Percentiles rank a stretch among this genome's conserved stretches.
phyloP scores from a whole-genome alignment of 2,113 vertebrate species.

The Sinocyclocheilus rhinocerous region DNA sequence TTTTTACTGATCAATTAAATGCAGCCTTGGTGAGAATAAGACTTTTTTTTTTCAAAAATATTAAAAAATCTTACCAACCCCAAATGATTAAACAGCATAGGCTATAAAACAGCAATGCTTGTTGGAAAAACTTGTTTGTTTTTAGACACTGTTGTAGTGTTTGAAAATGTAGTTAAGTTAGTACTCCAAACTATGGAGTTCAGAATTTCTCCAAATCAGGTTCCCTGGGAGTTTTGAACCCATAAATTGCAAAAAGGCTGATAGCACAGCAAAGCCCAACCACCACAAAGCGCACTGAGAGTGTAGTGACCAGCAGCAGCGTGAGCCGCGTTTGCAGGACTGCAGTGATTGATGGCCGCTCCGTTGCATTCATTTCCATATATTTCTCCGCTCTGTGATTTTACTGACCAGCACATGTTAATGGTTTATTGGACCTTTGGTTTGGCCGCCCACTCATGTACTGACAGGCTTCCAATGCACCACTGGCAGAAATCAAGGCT shows the following conservation, averaged over 20 bases:
- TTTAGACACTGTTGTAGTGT: not conserved
- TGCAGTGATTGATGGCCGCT: conserved; percentile 45
- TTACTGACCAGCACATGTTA: conserved; percentile 34
- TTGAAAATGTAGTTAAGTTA: not conserved
- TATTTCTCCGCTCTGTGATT: conserved; percentile 40
- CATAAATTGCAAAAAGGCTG: not conserved
- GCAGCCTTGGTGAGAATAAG: not conserved
- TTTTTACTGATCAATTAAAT: too few species aligned
- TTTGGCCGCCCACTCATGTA: not conserved
- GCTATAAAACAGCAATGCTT: not conserved
- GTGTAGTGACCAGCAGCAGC: conserved; percentile 33
- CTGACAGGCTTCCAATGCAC: conserved; percentile 39
- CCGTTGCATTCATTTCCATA: conserved; percentile 51
- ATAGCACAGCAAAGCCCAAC: not conserved
- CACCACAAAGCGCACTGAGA: not conserved
- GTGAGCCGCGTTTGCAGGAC: not conserved
- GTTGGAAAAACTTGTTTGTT: not conserved
- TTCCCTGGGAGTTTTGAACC: not conserved
- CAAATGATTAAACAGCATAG: not conserved
- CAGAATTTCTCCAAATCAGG: not conserved
- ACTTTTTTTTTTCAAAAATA: not conserved
- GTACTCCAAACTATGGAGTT: not conserved
- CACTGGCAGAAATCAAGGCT: conserved; percentile 42
- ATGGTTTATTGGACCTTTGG: conserved; percentile 48
- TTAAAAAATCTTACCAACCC: not conserved